phyloP scores from a whole-genome alignment of 2,113 vertebrate genomes.

The Todiramphus chloris region DNA sequence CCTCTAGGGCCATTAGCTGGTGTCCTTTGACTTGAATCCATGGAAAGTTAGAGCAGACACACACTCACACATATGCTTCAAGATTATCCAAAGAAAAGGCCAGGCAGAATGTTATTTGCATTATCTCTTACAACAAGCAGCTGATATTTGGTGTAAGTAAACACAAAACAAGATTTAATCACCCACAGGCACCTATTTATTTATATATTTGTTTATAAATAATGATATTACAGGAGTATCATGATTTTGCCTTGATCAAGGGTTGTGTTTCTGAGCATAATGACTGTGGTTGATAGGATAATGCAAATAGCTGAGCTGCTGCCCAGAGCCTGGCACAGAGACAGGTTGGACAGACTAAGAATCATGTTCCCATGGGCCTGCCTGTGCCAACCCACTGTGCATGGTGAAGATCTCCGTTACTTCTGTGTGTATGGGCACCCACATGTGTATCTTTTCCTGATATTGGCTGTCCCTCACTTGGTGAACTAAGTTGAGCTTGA shows the following conservation, averaged over 20 bases:
- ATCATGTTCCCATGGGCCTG: accelerated
- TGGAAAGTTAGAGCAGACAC: neutral
- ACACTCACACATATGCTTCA: neutral
- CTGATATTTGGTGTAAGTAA: neutral
- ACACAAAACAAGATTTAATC: neutral
- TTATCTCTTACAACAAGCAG: neutral
- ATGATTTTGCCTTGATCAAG: neutral
- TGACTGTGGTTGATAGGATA: neutral
- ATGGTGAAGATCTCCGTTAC: neutral
- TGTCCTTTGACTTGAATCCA: neutral
- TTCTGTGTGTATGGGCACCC: accelerated
- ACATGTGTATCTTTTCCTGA: neutral
- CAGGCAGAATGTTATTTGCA: neutral
- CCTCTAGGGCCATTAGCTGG: neutral
- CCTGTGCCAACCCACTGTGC: neutral
- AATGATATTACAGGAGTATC: neutral
- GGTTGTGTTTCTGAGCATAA: neutral
- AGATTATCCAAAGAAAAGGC: neutral
- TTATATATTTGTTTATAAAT: neutral
- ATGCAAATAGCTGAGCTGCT: neutral
- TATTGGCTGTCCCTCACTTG: neutral
- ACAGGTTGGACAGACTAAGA: neutral
- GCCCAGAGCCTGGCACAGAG: accelerated
- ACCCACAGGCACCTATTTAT: neutral
- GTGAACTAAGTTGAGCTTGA: neutral